Base-by-base conservation (phyloP, 2,797 vertebrate species). In the Paguma larvata region DNA sequence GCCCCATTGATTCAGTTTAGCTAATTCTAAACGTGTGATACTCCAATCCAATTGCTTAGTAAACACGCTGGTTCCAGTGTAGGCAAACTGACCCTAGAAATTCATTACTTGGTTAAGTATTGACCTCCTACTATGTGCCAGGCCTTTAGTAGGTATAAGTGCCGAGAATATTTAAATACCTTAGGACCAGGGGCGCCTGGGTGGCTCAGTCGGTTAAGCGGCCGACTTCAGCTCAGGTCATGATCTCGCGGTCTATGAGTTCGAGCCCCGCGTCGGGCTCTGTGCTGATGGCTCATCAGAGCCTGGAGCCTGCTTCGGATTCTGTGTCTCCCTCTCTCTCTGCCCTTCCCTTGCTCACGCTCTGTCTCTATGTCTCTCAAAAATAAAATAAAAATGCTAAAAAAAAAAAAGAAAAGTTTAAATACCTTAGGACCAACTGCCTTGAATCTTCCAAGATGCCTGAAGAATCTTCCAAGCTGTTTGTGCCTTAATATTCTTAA, bases 41-140 rank as follows among this genome's bases (percentile, higher is more conserved):
- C n/a, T 97, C 78, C 23, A 75, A 51, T 53, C 73, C 44, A 25
- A 23, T 92, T 95, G 79, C 68, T 94, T 80, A 83, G 21, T 59
- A 62, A 84, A 48, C 56, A n/a, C 32, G 19, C 38, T 70, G 32
- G 32, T 34, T 79, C 75, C 65, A 41, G 13, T 13, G 13, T 23
- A 91, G 82, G 63, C 13, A 72, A 86, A 56, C 46, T 56, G 41
- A 83, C 67, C 27, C 9, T 25, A 62, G 84, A 86, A n/a, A 48
- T 46, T 2, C 70, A 78, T 82, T 88, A 44, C 38, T 16, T 77
- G n/a, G 73, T 30, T 34, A 46, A 77, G 34, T 89, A 70, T 73
- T 91, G 75, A 82, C 65, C 30, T 84, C 30, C 48, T 85, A 2
- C 70, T 23, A 1, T n/a, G 67, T 82, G 80, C 72, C n/a, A 46